Conservation (phyloP, 2,113 vertebrate genomes). For the Nothocercus julius region DNA sequence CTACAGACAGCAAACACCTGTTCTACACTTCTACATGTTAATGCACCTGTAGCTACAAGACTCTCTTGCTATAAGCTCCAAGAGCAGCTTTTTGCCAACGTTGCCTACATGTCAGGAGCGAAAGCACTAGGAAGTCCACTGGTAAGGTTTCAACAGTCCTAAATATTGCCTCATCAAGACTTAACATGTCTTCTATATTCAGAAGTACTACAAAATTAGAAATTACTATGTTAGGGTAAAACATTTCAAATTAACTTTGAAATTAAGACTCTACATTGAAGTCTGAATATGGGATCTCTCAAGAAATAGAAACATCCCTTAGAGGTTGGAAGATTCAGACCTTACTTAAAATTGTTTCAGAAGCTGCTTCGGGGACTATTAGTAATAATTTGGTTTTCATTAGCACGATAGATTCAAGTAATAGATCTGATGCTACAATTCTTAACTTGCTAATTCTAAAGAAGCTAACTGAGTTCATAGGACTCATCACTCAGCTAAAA, state of each 20-base stretch:
- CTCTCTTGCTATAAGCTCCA: not conserved
- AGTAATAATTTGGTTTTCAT: not conserved
- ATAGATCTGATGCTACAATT: not conserved
- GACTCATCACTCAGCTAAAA: not conserved
- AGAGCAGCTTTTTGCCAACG: not conserved
- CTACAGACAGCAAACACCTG: not conserved
- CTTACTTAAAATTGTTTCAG: not conserved
- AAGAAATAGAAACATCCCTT: not conserved
- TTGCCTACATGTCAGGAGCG: not conserved
- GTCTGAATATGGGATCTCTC: not conserved
- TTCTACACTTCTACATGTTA: not conserved
- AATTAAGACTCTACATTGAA: not conserved
- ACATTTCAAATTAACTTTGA: not conserved
- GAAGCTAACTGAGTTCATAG: not conserved
- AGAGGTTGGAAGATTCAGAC: not conserved
- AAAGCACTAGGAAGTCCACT: not conserved
- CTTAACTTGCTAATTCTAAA: not conserved
- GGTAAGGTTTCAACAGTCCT: not conserved
- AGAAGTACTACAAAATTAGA: not conserved
- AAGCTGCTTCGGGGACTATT: not conserved
- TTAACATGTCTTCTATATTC: not conserved
- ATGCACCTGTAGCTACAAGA: not conserved
- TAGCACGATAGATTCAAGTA: not conserved
- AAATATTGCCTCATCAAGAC: not conserved
- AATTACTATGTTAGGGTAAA: fast-evolving